These are phyloP conservation scores for Sesia bembeciformis DNA, from an alignment of 2,888 invertebrate genomes.

Conservation along the genomic window DNA sequence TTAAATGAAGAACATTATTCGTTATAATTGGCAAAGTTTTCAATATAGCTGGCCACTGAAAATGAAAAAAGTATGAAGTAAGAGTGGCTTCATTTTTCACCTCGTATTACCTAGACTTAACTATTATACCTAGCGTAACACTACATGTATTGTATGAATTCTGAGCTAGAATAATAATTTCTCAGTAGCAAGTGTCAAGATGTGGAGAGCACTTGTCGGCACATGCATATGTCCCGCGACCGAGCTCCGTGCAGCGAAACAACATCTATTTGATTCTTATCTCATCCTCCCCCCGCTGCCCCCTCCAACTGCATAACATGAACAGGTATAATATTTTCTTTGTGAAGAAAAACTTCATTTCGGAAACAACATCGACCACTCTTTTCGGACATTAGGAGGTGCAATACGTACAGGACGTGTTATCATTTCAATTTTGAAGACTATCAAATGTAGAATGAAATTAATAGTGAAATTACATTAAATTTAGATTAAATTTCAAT, in stretches of 20 bases:
- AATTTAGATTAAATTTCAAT: too few species aligned
- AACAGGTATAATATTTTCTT: constrained; percentile 62
- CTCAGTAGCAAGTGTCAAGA: constrained; percentile 54
- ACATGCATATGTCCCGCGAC: constrained; percentile 57
- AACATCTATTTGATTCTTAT: constrained; percentile 74
- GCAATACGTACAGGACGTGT: too few species aligned
- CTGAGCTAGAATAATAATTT: constrained; percentile 20
- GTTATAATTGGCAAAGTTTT: too few species aligned
- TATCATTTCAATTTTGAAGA: too few species aligned
- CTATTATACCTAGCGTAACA: too few species aligned
- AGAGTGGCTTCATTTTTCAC: too few species aligned
- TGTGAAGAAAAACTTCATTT: constrained; percentile 53
- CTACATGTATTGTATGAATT: background rate
- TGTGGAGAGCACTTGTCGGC: constrained; percentile 46
- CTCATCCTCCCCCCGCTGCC: constrained; percentile 27
- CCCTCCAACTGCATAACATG: constrained; percentile 45
- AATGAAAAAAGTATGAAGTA: too few species aligned
- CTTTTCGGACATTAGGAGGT: background rate
- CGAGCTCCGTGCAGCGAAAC: constrained; percentile 64
- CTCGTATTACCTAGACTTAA: too few species aligned
- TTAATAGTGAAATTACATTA: too few species aligned
- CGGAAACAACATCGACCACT: constrained; percentile 44
- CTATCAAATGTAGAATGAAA: too few species aligned
- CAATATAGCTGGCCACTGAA: too few species aligned
- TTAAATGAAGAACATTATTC: too few species aligned